Evolutionary conservation across 2,888 invertebrate species (phyloP), one percentile per base, ranked within the genome.

Genomic region (Chydorus sphaericus): DNA sequence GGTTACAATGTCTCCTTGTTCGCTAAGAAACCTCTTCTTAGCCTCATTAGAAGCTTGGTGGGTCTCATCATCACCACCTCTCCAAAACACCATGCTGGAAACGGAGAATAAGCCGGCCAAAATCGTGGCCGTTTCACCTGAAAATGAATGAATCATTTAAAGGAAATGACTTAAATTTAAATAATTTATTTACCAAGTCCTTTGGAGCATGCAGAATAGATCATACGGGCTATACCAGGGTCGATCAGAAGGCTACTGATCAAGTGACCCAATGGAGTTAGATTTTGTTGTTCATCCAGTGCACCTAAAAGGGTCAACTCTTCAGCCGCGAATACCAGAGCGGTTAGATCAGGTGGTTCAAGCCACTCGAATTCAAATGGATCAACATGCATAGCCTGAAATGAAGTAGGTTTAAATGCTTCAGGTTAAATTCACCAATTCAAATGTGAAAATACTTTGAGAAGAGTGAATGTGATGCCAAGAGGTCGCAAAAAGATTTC

Each of bases 351-450:
- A 14, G 62, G 62, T 18, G 67, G 59, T 48, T 69, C 62, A 1
- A 70, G 60, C 56, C 69, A 64, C 8, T 66, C 66, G 37, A 70
- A 62, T 28, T 65, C 63, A 26, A 67, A 56, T 4, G 70, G 63
- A 44, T 66, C 54, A 29, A 59, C 56, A n/a, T 53, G 51, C 59
- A 59, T 59, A 18, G 52, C 36, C 52, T 52, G 11, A 31, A 4
- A 31, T 16, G 16, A 50, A 29, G 18, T n/a, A 44, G 18, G 4
- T 10, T 44, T 18, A 16, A 2, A 6, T 50, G n/a, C n/a, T n/a
- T n/a, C n/a, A n/a, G n/a, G n/a, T n/a, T 5, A 8, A 14, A 14
- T 30, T n/a, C 3, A 30, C 8, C 8, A 6, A 50, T 48, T 28
- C 1, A 2, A 4, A 29, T 30, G 28, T 30, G 18, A 49, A 8